Evolutionary conservation across 2,113 vertebrate species (phyloP).

Genomic region (Nycticebus coucang): DNA sequence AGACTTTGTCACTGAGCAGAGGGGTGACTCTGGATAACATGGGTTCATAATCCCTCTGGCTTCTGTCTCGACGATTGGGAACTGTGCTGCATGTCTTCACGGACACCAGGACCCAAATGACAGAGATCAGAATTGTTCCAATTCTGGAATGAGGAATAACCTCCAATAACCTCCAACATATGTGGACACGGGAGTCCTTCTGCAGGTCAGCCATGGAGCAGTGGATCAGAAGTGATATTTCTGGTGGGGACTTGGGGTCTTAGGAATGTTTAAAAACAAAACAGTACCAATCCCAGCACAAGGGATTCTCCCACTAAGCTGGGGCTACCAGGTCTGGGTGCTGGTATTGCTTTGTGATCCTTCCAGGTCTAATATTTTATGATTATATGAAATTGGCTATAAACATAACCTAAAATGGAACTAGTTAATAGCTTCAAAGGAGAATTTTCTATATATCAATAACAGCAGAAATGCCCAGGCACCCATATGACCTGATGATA

Average conservation of each 20-base stretch:
- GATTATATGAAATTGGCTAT: neutral
- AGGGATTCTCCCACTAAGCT: neutral
- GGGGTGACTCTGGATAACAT: neutral
- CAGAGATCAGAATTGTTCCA: neutral
- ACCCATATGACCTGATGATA: no score
- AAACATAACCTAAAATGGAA: neutral
- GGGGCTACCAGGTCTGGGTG: neutral
- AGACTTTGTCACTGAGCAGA: neutral
- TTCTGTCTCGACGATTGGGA: neutral
- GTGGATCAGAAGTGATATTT: neutral
- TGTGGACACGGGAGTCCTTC: no score
- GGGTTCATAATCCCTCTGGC: neutral
- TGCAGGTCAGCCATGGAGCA: no score
- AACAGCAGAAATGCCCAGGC: neutral
- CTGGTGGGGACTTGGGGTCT: neutral
- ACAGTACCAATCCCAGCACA: neutral
- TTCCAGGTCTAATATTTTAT: neutral
- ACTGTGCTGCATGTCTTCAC: neutral
- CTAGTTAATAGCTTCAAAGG: neutral
- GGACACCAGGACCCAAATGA: neutral
- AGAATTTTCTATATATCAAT: neutral
- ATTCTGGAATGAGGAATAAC: no score
- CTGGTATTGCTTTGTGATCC: neutral
- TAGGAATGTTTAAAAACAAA: neutral
- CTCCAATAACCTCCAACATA: no score